A percentile compares a stretch with the other conserved stretches of the same genome.
Conservation (phyloP, 2,888 invertebrate species). For the Acleris sparsana region DNA sequence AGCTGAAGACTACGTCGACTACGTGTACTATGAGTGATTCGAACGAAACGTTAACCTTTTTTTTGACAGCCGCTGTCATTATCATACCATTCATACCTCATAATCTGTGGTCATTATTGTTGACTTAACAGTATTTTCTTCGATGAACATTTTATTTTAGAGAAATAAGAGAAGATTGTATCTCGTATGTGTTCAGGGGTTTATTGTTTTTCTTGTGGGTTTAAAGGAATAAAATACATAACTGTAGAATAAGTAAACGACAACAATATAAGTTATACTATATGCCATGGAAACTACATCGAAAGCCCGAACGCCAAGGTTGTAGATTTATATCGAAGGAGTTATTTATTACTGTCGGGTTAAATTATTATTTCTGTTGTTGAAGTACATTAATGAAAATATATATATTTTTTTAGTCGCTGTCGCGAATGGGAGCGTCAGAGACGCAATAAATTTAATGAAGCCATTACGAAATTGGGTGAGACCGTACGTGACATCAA, state of each 20-base stretch:
- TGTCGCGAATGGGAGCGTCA: slow-evolving; percentile 88
- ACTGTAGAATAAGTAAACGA: neutral
- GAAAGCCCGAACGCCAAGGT: slow-evolving; percentile 65
- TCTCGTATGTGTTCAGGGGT: too few relatives aligned
- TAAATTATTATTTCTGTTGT: neutral
- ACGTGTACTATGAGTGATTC: too few relatives aligned
- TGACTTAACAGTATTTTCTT: too few relatives aligned
- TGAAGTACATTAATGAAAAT: neutral
- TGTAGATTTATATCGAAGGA: slow-evolving; percentile 1
- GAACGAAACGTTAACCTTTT: too few relatives aligned
- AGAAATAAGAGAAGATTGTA: too few relatives aligned
- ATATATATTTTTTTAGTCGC: slow-evolving; percentile 75
- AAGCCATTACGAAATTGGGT: slow-evolving; percentile 69
- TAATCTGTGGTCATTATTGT: too few relatives aligned
- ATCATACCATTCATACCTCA: too few relatives aligned
- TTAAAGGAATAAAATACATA: too few relatives aligned
- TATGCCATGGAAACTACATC: slow-evolving; percentile 52
- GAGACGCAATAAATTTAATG: slow-evolving; percentile 86
- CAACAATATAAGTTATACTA: neutral
- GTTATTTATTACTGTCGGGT: neutral
- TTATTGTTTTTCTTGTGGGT: too few relatives aligned
- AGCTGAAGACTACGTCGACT: too few relatives aligned
- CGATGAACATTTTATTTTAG: too few relatives aligned
- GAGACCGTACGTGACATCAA: slow-evolving; percentile 64
- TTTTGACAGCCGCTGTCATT: too few relatives aligned